These are phyloP conservation scores for Caenorhabditis doughertyi DNA, from an alignment of 2,888 invertebrate genomes.

Conservation along the genomic window DNA sequence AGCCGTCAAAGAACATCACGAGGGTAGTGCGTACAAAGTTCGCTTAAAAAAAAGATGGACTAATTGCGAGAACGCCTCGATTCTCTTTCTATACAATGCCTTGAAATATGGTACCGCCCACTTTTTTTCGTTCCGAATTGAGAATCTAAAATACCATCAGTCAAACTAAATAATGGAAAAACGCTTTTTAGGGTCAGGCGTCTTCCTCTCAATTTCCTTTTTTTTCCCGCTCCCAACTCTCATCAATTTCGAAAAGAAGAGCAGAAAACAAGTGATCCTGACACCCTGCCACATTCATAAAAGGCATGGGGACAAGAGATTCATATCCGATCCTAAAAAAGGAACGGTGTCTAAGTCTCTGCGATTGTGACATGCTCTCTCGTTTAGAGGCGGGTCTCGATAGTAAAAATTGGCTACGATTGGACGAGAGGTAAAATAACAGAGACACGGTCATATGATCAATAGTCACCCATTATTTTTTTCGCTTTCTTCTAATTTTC, in stretches of 20 bases:
- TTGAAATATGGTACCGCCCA: conserved; percentile 37
- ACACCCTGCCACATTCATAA: background rate
- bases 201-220: conserved; percentile 15
- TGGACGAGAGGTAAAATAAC: conserved; percentile 31
- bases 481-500: conserved; percentile 31
- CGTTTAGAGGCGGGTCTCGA: background rate
- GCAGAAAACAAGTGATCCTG: background rate
- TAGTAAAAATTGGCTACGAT: conserved; percentile 46
- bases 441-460: conserved; percentile 41
- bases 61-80: conserved; percentile 58
- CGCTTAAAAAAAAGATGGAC: conserved; percentile 39
- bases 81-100: conserved; percentile 23
- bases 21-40: conserved; percentile 42
- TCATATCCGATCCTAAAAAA: background rate
- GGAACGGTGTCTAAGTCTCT: conserved; percentile 45
- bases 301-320: background rate
- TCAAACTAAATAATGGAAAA: conserved; percentile 1
- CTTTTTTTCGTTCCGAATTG: conserved; percentile 1
- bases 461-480: conserved; percentile 33
- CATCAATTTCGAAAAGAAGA: background rate
- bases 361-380: background rate
- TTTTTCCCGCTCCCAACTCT: background rate
- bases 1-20: conserved; percentile 43
- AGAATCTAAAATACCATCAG: conserved; percentile 14
- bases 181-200: background rate